A percentile compares a stretch with the other conserved stretches of the same genome.
Evolutionary conservation across 2,113 vertebrate species (phyloP).

Genomic region (Epinephelus fuscoguttatus): DNA sequence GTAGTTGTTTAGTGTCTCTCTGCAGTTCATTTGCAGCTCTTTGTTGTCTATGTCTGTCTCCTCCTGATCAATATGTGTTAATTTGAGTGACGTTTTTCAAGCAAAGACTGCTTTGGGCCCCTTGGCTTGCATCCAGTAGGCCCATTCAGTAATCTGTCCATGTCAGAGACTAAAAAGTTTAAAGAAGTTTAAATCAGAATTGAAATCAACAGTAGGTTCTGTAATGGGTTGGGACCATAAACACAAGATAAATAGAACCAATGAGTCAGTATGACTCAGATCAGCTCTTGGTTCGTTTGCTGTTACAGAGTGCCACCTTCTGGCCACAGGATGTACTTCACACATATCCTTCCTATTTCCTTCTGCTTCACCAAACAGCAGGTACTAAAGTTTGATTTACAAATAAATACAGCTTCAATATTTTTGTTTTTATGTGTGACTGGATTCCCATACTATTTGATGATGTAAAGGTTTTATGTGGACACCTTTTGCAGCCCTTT

Average conservation of each 20-base stretch:
- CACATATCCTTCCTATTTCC: fast-evolving
- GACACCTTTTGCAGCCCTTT: conserved; percentile 15
- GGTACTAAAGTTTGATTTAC: conserved; percentile 30
- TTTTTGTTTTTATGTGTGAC: conserved; percentile 18
- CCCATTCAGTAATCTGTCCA: too few species aligned
- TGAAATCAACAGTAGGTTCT: not conserved
- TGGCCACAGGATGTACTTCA: conserved; percentile 46
- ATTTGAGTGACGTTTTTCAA: too few species aligned
- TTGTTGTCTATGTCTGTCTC: too few species aligned
- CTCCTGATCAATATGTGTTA: too few species aligned
- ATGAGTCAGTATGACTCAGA: not conserved
- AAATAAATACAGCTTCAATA: conserved; percentile 21
- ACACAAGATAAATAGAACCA: not conserved
- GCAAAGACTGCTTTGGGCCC: too few species aligned
- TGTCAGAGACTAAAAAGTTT: not conserved
- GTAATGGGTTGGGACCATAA: not conserved
- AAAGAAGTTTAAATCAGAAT: not conserved
- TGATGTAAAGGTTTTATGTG: conserved; percentile 16
- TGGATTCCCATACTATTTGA: not conserved
- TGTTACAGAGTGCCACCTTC: conserved; percentile 56
- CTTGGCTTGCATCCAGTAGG: too few species aligned
- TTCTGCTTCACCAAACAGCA: not conserved
- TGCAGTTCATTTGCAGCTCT: too few species aligned
- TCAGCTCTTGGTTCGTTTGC: not conserved
- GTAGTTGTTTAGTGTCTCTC: too few species aligned